Conservation (phyloP, 2,888 invertebrate genomes). For the Heliconius ethilla region DNA sequence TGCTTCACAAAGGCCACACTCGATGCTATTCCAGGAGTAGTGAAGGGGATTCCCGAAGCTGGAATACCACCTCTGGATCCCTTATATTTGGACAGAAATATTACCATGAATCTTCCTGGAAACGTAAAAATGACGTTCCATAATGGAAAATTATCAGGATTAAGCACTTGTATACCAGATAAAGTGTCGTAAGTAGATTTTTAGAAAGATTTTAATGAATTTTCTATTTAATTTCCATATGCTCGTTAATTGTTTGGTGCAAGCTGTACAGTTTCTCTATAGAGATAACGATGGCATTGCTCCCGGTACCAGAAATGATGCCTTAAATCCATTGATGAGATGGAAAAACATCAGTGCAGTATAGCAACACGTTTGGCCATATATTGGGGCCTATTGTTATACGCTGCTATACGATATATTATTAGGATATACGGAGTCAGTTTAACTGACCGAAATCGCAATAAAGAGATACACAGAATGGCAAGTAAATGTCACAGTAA, state of each 20-base stretch:
- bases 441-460: no score
- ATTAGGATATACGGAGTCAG: no score
- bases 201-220: no score
- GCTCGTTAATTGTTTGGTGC: neutral
- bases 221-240: neutral
- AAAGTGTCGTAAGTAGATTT: slow-evolving; percentile 73
- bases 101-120: slow-evolving; percentile 72
- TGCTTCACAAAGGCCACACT: slow-evolving; percentile 75
- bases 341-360: no score
- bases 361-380: no score
- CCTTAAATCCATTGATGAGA: no score
- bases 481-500: no score
- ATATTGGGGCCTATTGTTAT: no score
- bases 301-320: no score
- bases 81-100: slow-evolving; percentile 66
- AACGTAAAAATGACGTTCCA: slow-evolving; percentile 77
- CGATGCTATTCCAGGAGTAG: slow-evolving; percentile 73
- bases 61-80: slow-evolving; percentile 71
- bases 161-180: slow-evolving; percentile 70
- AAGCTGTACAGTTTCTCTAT: neutral
- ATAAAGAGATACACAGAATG: no score
- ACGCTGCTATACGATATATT: no score
- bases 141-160: slow-evolving; percentile 68
- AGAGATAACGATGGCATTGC: neutral
- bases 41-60: slow-evolving; percentile 73